phyloP scores from a whole-genome alignment of 1,140 invertebrate genomes.

The Uloborus diversus region DNA sequence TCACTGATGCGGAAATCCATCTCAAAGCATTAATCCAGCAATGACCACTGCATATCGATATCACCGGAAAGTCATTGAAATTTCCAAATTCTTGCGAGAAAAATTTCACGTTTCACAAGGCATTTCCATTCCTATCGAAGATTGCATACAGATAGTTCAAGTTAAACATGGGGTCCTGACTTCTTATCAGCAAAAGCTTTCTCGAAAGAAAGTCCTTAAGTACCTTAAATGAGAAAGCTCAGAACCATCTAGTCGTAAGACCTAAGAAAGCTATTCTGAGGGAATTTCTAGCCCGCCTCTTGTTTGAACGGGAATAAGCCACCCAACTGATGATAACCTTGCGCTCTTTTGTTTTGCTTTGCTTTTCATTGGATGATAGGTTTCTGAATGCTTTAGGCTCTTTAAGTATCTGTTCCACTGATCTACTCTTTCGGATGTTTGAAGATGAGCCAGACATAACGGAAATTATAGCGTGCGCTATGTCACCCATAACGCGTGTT shows the following conservation, averaged over 20 bases:
- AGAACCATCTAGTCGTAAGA: not conserved
- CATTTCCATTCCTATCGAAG: not conserved
- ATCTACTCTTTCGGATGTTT: constrained; percentile 8
- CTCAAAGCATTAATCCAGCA: not conserved
- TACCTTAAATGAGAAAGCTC: not conserved
- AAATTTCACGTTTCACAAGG: not conserved
- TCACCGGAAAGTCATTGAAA: not conserved
- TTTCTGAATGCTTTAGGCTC: constrained; percentile 6
- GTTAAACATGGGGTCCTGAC: not conserved
- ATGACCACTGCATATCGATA: not conserved
- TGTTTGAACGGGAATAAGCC: not conserved
- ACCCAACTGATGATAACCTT: constrained; percentile 14
- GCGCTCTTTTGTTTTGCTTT: constrained; percentile 3
- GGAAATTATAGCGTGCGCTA: constrained; percentile 15
- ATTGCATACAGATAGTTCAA: not conserved
- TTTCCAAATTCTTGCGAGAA: not conserved
- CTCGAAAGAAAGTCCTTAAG: not conserved
- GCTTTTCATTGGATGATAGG: not conserved
- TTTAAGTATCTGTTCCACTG: constrained; percentile 28
- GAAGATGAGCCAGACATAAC: constrained; percentile 14
- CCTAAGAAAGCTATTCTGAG: not conserved
- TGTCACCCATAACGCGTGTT: constrained; percentile 25
- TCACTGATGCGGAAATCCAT: not conserved
- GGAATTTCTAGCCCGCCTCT: not conserved
- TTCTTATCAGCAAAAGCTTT: not conserved